Conservation (phyloP, 2,113 vertebrate species). For the Prionailurus viverrinus region DNA sequence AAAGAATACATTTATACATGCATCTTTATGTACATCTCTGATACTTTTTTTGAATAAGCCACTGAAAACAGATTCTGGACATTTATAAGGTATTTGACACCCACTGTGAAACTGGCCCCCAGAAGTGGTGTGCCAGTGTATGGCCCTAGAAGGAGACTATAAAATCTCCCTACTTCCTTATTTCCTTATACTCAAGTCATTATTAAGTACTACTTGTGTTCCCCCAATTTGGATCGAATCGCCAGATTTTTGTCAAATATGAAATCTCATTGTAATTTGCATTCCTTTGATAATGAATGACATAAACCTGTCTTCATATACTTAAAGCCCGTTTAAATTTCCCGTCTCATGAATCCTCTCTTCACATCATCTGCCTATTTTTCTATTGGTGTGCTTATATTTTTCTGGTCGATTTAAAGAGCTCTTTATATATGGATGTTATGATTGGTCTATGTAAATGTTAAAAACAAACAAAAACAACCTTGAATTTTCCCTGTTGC, state of each 20-base stretch:
- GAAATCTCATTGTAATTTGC: not conserved
- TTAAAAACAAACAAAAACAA: not conserved
- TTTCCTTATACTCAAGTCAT: not conserved
- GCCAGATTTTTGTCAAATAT: not conserved
- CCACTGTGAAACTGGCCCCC: not conserved
- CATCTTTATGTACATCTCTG: not conserved
- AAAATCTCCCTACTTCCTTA: not conserved
- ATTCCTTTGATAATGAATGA: not conserved
- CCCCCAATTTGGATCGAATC: not conserved
- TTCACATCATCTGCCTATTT: not conserved
- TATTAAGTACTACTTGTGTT: not conserved
- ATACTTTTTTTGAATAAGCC: not conserved
- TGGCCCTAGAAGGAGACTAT: not conserved
- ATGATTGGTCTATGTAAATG: not conserved
- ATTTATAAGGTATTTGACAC: not conserved
- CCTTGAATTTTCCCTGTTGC: not conserved
- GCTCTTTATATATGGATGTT: not conserved
- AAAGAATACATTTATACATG: not conserved
- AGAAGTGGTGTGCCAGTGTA: not conserved
- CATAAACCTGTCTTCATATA: not conserved
- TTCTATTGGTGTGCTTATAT: not conserved
- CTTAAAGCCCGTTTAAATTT: not conserved
- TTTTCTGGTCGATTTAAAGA: not conserved
- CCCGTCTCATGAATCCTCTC: not conserved
- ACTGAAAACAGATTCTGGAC: not conserved